These are phyloP conservation scores for Rhorus exstirpatorius DNA, from an alignment of 2,888 invertebrate species.

Conservation along the genomic window DNA sequence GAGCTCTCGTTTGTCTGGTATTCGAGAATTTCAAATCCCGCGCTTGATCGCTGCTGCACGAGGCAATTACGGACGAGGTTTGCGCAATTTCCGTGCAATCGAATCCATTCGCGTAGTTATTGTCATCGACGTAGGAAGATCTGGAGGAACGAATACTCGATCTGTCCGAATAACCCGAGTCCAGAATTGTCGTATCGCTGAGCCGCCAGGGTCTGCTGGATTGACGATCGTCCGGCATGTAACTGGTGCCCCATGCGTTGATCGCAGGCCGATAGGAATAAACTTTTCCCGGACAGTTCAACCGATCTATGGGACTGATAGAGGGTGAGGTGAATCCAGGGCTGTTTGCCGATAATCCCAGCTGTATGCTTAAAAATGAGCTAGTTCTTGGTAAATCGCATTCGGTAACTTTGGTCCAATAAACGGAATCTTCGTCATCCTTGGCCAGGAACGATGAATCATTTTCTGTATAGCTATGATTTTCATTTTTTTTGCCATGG, in stretches of 20 bases:
- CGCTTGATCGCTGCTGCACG: slow-evolving; percentile 4
- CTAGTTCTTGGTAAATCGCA: slow-evolving; percentile 73
- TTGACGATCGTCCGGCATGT: not conserved
- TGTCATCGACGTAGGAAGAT: slow-evolving; percentile 26
- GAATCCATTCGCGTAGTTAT: slow-evolving; percentile 33
- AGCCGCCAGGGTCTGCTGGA: slow-evolving; percentile 65
- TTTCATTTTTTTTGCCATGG: too few relatives aligned
- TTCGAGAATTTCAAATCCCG: too few relatives aligned
- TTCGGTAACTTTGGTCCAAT: slow-evolving; percentile 74
- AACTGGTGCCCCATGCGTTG: slow-evolving; percentile 26
- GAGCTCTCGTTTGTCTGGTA: not conserved
- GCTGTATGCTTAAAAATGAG: slow-evolving; percentile 73
- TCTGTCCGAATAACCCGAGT: slow-evolving; percentile 78
- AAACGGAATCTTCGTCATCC: slow-evolving; percentile 73
- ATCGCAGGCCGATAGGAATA: not conserved
- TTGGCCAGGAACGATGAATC: not conserved
- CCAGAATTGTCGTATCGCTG: slow-evolving; percentile 73
- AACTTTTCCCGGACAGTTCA: not conserved
- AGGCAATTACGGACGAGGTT: slow-evolving; percentile 53
- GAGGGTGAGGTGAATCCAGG: slow-evolving; percentile 65
- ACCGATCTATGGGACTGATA: slow-evolving; percentile 74
- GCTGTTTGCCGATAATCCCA: slow-evolving; percentile 38
- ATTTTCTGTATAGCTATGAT: not conserved
- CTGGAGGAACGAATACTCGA: not conserved
- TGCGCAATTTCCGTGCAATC: slow-evolving; percentile 56